These are phyloP conservation scores for Zeuzera pyrina DNA, from an alignment of 2,888 invertebrate species.

Conservation along the genomic window DNA sequence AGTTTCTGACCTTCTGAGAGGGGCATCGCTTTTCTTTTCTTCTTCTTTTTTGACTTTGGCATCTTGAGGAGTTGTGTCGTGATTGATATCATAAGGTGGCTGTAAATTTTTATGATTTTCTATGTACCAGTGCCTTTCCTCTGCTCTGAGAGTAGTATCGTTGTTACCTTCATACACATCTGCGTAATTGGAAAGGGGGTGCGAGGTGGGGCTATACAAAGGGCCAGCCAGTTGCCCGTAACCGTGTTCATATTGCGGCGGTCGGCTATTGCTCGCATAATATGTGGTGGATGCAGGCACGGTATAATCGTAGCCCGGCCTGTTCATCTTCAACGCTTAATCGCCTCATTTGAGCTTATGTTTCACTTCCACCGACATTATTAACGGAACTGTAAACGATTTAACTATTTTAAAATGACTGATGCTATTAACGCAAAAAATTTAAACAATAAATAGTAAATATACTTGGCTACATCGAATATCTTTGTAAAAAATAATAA, in stretches of 20 bases:
- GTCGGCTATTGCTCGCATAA: slow-evolving; percentile 56
- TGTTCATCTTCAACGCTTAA: slow-evolving; percentile 66
- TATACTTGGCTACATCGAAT: no score
- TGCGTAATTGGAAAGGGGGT: slow-evolving; percentile 63
- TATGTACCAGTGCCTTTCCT: slow-evolving; percentile 69
- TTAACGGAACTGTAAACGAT: slow-evolving; percentile 27
- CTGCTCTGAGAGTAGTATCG: slow-evolving; percentile 65
- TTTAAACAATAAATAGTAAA: not conserved
- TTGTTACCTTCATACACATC: slow-evolving; percentile 69
- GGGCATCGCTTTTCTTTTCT: slow-evolving; percentile 56
- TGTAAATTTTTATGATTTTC: slow-evolving; percentile 66
- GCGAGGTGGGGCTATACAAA: slow-evolving; percentile 58
- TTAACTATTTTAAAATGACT: slow-evolving; percentile 17
- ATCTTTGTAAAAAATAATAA: no score
- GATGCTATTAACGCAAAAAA: slow-evolving; percentile 34
- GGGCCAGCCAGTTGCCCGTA: slow-evolving; percentile 56
- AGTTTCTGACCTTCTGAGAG: slow-evolving; percentile 47
- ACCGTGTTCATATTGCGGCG: slow-evolving; percentile 61
- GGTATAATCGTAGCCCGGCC: slow-evolving; percentile 67
- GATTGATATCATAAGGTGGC: slow-evolving; percentile 45
- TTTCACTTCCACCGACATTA: slow-evolving; percentile 30
- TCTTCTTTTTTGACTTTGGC: slow-evolving; percentile 65
- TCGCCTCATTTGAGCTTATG: slow-evolving; percentile 63
- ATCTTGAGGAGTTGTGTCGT: slow-evolving; percentile 55
- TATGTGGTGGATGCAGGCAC: slow-evolving; percentile 64